Percentiles rank a stretch among this genome's conserved stretches.
phyloP scores from a whole-genome alignment of 2,888 invertebrate species.

The Ferrisia virgata region DNA sequence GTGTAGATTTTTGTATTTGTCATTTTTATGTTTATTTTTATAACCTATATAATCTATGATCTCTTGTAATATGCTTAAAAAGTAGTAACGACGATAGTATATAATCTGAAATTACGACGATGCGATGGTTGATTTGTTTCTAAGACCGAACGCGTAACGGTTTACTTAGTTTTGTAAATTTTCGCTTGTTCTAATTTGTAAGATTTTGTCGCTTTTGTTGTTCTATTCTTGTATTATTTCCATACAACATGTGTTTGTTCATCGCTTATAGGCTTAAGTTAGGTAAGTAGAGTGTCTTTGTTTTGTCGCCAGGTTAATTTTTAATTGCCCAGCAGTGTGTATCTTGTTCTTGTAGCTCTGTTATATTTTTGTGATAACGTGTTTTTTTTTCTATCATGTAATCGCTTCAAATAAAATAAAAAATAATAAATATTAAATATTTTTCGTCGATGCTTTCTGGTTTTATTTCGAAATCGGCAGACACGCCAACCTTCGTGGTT shows the following conservation, averaged over 20 bases:
- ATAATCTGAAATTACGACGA: neutral
- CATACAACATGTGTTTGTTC: neutral
- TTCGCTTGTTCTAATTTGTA: neutral
- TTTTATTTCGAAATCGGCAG: neutral
- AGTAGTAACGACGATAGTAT: no score
- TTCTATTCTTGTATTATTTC: neutral
- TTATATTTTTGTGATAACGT: neutral
- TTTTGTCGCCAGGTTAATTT: neutral
- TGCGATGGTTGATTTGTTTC: neutral
- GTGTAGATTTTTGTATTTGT: neutral
- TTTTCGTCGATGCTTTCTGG: neutral
- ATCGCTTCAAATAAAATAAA: neutral
- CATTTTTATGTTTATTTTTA: neutral
- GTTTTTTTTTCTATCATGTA: neutral
- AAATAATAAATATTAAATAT: no score
- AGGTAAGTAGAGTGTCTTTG: neutral
- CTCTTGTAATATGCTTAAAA: constrained; percentile 18
- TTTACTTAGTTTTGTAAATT: neutral
- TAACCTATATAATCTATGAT: constrained; percentile 1
- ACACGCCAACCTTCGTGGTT: no score
- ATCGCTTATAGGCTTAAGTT: neutral
- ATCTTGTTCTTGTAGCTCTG: neutral
- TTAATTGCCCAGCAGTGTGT: neutral
- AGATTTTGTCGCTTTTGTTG: neutral
- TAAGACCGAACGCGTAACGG: neutral